Percentiles rank a stretch among this genome's conserved stretches.
Conservation (phyloP, 2,797 vertebrate species). For the Tympanoctomys barrerae region DNA sequence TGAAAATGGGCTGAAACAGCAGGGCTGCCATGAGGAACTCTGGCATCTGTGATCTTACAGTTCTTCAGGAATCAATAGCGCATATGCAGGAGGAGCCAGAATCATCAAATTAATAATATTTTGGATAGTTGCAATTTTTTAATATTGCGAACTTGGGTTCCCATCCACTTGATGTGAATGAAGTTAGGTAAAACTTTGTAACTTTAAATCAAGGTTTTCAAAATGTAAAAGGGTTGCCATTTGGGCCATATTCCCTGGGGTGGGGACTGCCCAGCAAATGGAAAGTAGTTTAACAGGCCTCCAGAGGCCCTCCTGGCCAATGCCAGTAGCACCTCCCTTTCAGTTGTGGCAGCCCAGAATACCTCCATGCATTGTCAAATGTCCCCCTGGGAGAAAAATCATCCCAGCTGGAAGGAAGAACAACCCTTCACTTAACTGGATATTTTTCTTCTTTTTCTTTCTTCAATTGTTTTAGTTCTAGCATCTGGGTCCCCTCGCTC, state of each 20-base stretch:
- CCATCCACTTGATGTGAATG: not conserved
- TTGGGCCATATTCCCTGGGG: not conserved
- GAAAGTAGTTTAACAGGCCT: not conserved
- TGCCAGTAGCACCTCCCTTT: not conserved
- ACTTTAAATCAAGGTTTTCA: not conserved
- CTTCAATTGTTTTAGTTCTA: conserved; percentile 12
- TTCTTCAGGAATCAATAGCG: not conserved
- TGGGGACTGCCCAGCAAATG: not conserved
- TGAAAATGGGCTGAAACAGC: not conserved
- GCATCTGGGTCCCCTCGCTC: conserved; percentile 12
- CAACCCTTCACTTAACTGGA: not conserved
- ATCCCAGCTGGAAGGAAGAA: not conserved
- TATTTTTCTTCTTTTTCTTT: not conserved
- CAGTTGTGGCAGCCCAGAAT: not conserved
- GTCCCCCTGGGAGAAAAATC: not conserved
- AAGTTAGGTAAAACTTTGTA: not conserved
- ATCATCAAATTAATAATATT: not conserved
- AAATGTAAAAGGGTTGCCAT: not conserved
- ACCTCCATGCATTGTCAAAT: conserved; percentile 5
- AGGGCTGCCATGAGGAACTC: not conserved
- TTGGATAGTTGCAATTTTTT: not conserved
- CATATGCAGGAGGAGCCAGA: not conserved
- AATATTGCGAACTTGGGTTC: not conserved
- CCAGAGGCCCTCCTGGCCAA: not conserved
- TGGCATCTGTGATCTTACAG: not conserved